Evolutionary conservation across 2,113 vertebrate species (phyloP), one percentile per base, ranked within the genome.

Genomic region (Balaenoptera acutorostrata): DNA sequence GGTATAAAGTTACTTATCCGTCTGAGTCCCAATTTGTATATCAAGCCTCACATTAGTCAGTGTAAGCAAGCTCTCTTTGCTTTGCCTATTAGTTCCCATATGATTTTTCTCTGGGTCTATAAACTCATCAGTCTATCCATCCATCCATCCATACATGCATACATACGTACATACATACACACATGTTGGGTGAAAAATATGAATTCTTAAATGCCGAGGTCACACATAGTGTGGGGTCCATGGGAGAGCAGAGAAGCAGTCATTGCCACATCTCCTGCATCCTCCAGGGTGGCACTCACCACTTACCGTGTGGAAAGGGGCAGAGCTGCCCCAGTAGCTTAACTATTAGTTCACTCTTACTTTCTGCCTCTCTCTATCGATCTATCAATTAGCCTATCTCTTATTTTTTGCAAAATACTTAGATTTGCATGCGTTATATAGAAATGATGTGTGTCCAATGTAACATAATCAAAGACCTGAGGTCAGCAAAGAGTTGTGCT

Each of bases 401-500:
- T 14, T 49, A 64, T 81, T 72, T 85, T 68, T 75, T 81, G 13
- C 52, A 21, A 63, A 12, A 3, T 55, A 71, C 23, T 68, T 94
- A 88, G 49, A 46, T 74, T 57, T 83, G n/a, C 27, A 68, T 68
- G 39, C 10, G 20, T 64, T 64, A 68, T 74, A 84, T 83, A 75
- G 25, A 80, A 96, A 81, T 41, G 25, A 91, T 80, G n/a, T 39
- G 3, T 61, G 27, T 78, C 59, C 36, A 84, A 0, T 21, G 5
- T 41, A 95, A 87, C 41, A 84, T 55, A 15, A 61, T 36, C 33
- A 96, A 49, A 97, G 39, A 39, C n/a, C 69, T 41, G 7, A 93
- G 21, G 75, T 90, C 41, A 72, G 80, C 64, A 82, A 97, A 85
- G 29, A 90, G 25, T 11, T 86, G n/a, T 41, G 29, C 33, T 77